A percentile compares a stretch with the other conserved stretches of the same genome.
Conservation (phyloP, 2,888 invertebrate genomes). For the Megaustenia siamemsis region DNA sequence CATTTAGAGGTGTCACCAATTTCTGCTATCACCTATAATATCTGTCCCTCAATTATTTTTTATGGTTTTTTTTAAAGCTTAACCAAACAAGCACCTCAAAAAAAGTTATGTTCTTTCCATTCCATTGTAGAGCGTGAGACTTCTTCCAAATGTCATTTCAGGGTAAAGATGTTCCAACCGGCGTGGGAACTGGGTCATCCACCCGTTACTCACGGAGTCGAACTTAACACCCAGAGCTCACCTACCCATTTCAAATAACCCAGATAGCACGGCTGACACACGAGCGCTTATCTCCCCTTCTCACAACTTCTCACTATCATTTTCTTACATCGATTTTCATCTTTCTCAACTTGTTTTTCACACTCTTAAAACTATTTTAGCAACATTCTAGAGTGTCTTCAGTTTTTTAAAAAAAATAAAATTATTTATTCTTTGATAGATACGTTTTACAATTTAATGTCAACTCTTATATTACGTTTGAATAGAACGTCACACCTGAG, state of each 20-base stretch:
- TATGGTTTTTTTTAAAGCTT: too few species aligned
- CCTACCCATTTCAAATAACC: neutral
- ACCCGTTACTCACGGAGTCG: constrained; percentile 24
- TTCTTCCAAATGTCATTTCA: constrained; percentile 12
- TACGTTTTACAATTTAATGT: too few species aligned
- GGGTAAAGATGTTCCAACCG: neutral
- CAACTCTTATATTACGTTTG: too few species aligned
- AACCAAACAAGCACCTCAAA: neutral
- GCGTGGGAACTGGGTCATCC: constrained; percentile 27
- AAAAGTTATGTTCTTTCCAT: neutral
- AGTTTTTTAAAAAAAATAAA: too few species aligned
- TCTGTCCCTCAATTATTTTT: too few species aligned
- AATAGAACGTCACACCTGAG: too few species aligned
- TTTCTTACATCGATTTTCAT: neutral
- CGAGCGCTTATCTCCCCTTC: neutral
- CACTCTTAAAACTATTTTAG: too few species aligned
- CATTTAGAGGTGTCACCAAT: too few species aligned
- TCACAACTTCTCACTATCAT: neutral
- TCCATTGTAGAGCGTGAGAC: constrained; percentile 14
- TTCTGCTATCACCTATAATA: too few species aligned
- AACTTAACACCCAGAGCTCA: neutral
- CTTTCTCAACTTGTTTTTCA: too few species aligned
- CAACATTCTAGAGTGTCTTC: too few species aligned
- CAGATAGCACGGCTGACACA: neutral
- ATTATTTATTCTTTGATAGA: too few species aligned